Evolutionary conservation across 2,797 vertebrate species (phyloP).

Genomic region (Scarus forsteni): DNA sequence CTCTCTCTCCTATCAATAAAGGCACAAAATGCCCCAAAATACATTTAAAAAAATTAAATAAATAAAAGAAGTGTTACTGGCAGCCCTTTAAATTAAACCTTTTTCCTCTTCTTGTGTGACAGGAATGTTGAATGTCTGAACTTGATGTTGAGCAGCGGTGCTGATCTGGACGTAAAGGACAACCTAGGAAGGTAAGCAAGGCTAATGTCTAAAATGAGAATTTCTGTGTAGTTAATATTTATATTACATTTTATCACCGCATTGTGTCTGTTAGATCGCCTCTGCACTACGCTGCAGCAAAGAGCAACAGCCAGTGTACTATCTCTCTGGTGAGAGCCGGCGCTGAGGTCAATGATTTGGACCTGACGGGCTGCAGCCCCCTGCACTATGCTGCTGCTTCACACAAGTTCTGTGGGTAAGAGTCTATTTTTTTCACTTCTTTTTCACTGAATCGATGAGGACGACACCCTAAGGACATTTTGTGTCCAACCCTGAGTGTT

Average conservation of each 20-base stretch:
- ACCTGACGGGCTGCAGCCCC: slow-evolving; percentile 92
- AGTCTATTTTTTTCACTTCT: neutral
- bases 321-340: slow-evolving; percentile 91
- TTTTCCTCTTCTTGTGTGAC: slow-evolving; percentile 5
- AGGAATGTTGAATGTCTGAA: slow-evolving; percentile 97
- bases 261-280: slow-evolving; percentile 84
- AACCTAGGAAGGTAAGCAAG: slow-evolving; percentile 89
- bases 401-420: slow-evolving; percentile 92
- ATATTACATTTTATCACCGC: neutral
- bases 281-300: slow-evolving; percentile 94
- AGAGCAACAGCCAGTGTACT: slow-evolving; percentile 93
- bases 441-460: neutral
- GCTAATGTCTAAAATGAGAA: neutral
- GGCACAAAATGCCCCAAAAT: too few species aligned
- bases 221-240: too few species aligned
- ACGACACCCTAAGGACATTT: neutral
- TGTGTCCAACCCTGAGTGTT: neutral
- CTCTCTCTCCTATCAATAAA: too few species aligned
- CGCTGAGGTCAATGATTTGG: slow-evolving; percentile 89
- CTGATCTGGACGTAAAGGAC: slow-evolving; percentile 91
- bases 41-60: too few species aligned
- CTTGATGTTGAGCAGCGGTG: slow-evolving; percentile 91
- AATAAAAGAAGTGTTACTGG: neutral
- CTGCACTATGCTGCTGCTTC: slow-evolving; percentile 95
- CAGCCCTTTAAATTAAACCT: neutral